phyloP scores from a whole-genome alignment of 2,113 vertebrate genomes.

The Struthidea cinerea region DNA sequence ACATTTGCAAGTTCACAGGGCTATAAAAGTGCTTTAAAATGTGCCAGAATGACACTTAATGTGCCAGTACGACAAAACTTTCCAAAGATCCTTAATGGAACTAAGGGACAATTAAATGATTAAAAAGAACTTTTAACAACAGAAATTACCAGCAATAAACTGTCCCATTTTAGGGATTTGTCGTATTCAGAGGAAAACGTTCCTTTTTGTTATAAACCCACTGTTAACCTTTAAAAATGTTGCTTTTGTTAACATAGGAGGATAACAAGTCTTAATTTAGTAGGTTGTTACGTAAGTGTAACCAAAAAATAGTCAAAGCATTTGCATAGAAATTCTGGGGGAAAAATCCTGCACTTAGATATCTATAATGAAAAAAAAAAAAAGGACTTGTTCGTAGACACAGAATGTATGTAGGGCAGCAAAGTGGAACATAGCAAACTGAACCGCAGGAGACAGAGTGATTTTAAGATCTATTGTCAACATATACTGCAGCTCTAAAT shows the following conservation, averaged over 20 bases:
- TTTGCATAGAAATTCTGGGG: not conserved
- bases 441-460: not conserved
- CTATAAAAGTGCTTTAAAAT: slow-evolving; percentile 22
- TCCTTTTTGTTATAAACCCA: not conserved
- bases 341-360: not conserved
- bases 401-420: slow-evolving; percentile 16
- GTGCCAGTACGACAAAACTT: not conserved
- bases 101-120: not conserved
- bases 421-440: not conserved
- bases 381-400: not conserved
- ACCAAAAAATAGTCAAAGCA: not conserved
- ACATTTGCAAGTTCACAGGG: slow-evolving; percentile 34
- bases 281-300: not conserved
- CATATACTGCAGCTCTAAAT: not conserved
- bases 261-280: not conserved
- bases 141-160: not conserved
- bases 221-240: not conserved
- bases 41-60: not conserved
- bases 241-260: not conserved
- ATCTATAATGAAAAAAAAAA: not conserved
- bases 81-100: not conserved
- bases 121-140: not conserved
- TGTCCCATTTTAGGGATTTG: not conserved
- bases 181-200: not conserved
- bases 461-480: slow-evolving; percentile 7